phyloP scores from a whole-genome alignment of 2,888 invertebrate genomes.

The Eilema griseolum region DNA sequence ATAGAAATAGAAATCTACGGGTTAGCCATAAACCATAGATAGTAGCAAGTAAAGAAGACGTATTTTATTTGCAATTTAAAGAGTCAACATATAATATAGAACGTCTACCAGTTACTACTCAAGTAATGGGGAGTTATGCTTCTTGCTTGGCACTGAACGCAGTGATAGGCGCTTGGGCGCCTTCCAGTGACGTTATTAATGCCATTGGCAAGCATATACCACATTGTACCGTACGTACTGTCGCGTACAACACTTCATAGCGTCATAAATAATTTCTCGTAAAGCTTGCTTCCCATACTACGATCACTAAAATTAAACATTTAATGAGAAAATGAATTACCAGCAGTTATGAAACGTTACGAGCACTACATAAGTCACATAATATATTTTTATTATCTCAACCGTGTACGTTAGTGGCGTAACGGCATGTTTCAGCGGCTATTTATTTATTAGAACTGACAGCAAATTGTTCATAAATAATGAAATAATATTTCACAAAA shows the following conservation, averaged over 20 bases:
- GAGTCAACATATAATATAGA: neutral
- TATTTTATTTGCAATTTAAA: neutral
- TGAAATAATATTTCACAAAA: constrained; percentile 60
- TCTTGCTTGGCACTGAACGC: constrained; percentile 47
- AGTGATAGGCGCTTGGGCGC: constrained; percentile 52
- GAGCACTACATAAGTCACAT: constrained; percentile 65
- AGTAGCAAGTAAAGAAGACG: too few species aligned
- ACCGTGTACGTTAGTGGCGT: constrained; percentile 57
- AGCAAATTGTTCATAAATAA: constrained; percentile 70
- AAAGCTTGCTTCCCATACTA: constrained; percentile 58
- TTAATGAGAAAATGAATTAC: constrained; percentile 77
- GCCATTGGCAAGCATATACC: constrained; percentile 59
- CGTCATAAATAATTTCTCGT: constrained; percentile 67
- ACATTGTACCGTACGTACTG: constrained; percentile 51
- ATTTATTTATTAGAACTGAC: constrained; percentile 75
- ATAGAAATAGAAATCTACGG: too few species aligned
- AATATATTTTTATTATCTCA: constrained; percentile 67
- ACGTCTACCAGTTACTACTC: neutral
- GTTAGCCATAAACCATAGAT: too few species aligned
- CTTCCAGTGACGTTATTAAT: constrained; percentile 64
- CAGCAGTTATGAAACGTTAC: constrained; percentile 67
- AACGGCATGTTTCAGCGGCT: constrained; percentile 53
- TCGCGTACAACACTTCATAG: constrained; percentile 67
- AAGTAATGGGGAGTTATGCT: constrained; percentile 18
- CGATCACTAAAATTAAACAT: constrained; percentile 76